Conservation (phyloP, 92 coral and sea anemone species). For the Muricea muricata region DNA sequence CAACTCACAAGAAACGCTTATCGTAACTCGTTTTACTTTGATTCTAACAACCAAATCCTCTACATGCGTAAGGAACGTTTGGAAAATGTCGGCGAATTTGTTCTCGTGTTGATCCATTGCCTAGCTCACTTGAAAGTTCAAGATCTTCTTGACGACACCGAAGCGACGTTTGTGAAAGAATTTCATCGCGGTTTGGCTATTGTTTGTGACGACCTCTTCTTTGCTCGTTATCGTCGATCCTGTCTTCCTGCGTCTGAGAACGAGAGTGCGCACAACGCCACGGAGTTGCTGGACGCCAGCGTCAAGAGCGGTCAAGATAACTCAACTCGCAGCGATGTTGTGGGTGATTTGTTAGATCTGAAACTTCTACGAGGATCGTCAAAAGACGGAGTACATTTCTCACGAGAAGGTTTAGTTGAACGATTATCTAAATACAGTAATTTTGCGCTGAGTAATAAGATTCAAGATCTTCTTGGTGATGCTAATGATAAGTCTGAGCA, state of each 20-base stretch:
- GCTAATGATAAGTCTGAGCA: slow-evolving; percentile 79
- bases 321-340: slow-evolving; percentile 83
- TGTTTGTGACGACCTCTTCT: slow-evolving; percentile 97
- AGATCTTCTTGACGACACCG: slow-evolving; percentile 92
- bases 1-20: slow-evolving; percentile 92
- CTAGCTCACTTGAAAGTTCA: slow-evolving; percentile 95
- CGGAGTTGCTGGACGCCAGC: slow-evolving; percentile 80
- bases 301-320: slow-evolving; percentile 81
- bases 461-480: slow-evolving; percentile 84
- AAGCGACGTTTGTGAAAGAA: slow-evolving; percentile 93
- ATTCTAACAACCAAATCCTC: slow-evolving; percentile 91
- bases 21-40: slow-evolving; percentile 95
- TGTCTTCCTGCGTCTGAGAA: slow-evolving; percentile 83
- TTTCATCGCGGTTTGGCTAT: slow-evolving; percentile 96
- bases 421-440: slow-evolving; percentile 90
- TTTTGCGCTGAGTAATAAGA: slow-evolving; percentile 86
- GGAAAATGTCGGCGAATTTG: slow-evolving; percentile 97
- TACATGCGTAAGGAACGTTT: slow-evolving; percentile 91
- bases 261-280: slow-evolving; percentile 72
- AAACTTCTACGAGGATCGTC: slow-evolving; percentile 92
- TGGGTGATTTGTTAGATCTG: slow-evolving; percentile 85
- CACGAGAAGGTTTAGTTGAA: slow-evolving; percentile 88
- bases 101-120: slow-evolving; percentile 90
- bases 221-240: slow-evolving; percentile 96
- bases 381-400: slow-evolving; percentile 95